These are phyloP conservation scores for Drosophila burlai DNA, from an alignment of 1,140 invertebrate species.

Conservation along the genomic window DNA sequence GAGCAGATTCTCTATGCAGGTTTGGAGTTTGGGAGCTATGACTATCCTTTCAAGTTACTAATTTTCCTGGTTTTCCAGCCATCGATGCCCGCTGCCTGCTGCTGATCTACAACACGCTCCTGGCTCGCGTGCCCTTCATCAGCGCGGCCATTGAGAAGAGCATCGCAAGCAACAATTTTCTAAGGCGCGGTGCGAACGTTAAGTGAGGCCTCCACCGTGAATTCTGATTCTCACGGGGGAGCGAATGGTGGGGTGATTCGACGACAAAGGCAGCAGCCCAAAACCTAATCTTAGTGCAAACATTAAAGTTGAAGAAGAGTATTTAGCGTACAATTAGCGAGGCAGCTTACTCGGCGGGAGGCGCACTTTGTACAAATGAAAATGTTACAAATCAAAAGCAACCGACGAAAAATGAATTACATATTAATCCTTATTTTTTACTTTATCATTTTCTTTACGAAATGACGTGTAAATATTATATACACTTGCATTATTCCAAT, in stretches of 20 bases:
- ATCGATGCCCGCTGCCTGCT: constrained; percentile 92
- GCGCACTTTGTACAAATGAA: constrained; percentile 31
- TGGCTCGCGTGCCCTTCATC: constrained; percentile 86
- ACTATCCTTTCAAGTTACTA: neutral
- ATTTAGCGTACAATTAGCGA: constrained; percentile 69
- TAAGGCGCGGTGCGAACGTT: constrained; percentile 60
- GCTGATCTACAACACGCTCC: constrained; percentile 89
- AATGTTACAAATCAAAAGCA: constrained; percentile 30
- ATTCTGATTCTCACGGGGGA: constrained; percentile 30
- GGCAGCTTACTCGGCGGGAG: constrained; percentile 20
- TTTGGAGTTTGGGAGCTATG: constrained; percentile 51
- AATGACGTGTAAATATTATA: constrained; percentile 32
- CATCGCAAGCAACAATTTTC: constrained; percentile 80
- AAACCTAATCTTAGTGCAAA: constrained; percentile 40
- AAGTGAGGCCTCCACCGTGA: constrained; percentile 35
- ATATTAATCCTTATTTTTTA: constrained; percentile 17
- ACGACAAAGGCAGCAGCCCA: constrained; percentile 14
- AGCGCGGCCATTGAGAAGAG: constrained; percentile 86
- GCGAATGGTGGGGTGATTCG: constrained; percentile 5
- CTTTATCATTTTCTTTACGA: neutral
- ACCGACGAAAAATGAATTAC: constrained; percentile 17
- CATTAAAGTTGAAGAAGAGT: constrained; percentile 59
- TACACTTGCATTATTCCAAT: constrained; percentile 43
- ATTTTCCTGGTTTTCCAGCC: constrained; percentile 85
- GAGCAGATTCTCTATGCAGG: constrained; percentile 92